Evolutionary conservation across 2,888 invertebrate genomes (phyloP).

Genomic region (Drosophila monieri): DNA sequence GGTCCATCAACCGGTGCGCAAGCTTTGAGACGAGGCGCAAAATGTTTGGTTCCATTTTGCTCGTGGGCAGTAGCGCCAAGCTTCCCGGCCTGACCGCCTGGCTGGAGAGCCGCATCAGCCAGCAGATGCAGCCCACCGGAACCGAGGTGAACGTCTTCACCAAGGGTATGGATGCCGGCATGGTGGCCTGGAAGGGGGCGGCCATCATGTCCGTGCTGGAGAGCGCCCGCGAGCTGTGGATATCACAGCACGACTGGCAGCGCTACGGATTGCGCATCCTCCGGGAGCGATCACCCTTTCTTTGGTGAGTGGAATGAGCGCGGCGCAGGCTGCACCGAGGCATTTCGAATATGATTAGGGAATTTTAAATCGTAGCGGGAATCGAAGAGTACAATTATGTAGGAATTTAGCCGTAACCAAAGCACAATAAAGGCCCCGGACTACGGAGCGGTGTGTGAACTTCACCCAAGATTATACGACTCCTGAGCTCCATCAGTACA

Average conservation of each 20-base stretch:
- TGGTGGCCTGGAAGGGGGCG: slow-evolving; percentile 97
- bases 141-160: slow-evolving; percentile 95
- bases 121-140: slow-evolving; percentile 90
- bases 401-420: slow-evolving; percentile 8
- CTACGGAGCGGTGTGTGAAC: not conserved
- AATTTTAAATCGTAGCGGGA: not conserved
- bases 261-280: slow-evolving; percentile 93
- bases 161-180: slow-evolving; percentile 95
- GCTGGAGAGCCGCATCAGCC: slow-evolving; percentile 93
- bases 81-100: slow-evolving; percentile 93
- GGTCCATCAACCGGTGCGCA: slow-evolving; percentile 95
- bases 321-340: not conserved
- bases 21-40: slow-evolving; percentile 95
- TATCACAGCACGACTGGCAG: slow-evolving; percentile 93
- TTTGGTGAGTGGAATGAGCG: slow-evolving; percentile 86
- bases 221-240: slow-evolving; percentile 97
- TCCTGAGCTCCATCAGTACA: not conserved
- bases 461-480: not conserved
- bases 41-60: slow-evolving; percentile 96
- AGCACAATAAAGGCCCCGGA: not conserved
- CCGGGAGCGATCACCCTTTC: slow-evolving; percentile 95
- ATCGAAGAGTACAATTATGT: not conserved
- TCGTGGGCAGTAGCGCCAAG: slow-evolving; percentile 96
- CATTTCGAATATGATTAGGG: slow-evolving; percentile 25
- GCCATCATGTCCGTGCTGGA: slow-evolving; percentile 96